Conservation (phyloP, 2,797 vertebrate genomes). For the Anguilla pacifica region DNA sequence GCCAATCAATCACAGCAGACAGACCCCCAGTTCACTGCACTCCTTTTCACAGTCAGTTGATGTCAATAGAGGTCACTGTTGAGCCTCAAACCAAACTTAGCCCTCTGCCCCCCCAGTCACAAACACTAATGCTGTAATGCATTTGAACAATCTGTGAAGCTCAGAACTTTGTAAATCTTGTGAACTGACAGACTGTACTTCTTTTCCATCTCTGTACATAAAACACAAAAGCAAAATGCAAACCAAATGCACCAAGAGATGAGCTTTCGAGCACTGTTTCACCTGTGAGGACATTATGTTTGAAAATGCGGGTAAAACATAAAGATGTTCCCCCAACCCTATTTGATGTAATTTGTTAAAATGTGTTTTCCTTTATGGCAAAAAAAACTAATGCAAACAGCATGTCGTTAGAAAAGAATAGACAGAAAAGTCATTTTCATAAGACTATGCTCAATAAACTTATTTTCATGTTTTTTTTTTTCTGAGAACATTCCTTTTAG, state of each 20-base stretch:
- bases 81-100: conserved; percentile 22
- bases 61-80: conserved; percentile 67
- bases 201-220: neutral
- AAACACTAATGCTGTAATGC: neutral
- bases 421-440: neutral
- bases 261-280: neutral
- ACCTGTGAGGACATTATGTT: neutral
- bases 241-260: neutral
- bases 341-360: neutral
- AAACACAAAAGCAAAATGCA: neutral
- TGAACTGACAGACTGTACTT: neutral
- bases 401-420: neutral
- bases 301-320: neutral
- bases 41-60: neutral
- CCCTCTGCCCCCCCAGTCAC: neutral
- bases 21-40: neutral
- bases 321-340: neutral
- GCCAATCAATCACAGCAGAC: neutral
- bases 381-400: neutral
- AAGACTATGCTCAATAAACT: neutral
- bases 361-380: neutral
- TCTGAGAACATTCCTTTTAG: neutral
- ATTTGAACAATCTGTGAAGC: neutral
- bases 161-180: neutral
- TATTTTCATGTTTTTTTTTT: neutral